Conservation (phyloP, 2,113 vertebrate genomes). For the Carlito syrichta region DNA sequence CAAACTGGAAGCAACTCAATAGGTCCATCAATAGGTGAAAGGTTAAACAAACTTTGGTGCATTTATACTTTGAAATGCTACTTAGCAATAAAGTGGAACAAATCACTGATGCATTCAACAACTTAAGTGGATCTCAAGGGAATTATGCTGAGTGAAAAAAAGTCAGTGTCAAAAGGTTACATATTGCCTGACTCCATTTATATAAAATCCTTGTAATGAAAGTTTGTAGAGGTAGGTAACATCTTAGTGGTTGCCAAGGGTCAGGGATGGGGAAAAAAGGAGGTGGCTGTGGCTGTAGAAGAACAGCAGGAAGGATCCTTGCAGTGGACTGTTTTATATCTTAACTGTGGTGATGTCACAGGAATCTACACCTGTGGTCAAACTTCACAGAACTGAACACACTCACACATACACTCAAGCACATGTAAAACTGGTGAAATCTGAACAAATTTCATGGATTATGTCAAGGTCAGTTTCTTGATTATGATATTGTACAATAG, state of each 20-base stretch:
- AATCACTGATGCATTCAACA: neutral
- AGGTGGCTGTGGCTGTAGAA: fast-evolving
- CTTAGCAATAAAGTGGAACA: neutral
- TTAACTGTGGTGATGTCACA: neutral
- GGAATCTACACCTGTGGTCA: neutral
- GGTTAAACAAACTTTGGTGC: neutral
- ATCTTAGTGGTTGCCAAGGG: too few species aligned
- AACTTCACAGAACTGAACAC: neutral
- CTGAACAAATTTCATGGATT: neutral
- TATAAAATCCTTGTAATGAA: neutral
- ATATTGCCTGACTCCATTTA: neutral
- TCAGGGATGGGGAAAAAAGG: too few species aligned
- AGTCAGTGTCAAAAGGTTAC: neutral
- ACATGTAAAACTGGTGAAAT: neutral
- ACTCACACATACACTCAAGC: neutral
- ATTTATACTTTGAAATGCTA: neutral
- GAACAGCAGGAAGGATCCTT: neutral
- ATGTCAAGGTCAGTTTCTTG: too few species aligned
- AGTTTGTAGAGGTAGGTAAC: too few species aligned
- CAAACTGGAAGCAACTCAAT: neutral
- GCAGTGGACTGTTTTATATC: fast-evolving
- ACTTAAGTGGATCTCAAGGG: neutral
- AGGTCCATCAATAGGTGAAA: too few species aligned
- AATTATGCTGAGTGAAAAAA: neutral
- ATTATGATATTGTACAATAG: fast-evolving